Base-by-base conservation (phyloP, 2,888 invertebrate genomes). In the Lepidochitona cinerea region DNA sequence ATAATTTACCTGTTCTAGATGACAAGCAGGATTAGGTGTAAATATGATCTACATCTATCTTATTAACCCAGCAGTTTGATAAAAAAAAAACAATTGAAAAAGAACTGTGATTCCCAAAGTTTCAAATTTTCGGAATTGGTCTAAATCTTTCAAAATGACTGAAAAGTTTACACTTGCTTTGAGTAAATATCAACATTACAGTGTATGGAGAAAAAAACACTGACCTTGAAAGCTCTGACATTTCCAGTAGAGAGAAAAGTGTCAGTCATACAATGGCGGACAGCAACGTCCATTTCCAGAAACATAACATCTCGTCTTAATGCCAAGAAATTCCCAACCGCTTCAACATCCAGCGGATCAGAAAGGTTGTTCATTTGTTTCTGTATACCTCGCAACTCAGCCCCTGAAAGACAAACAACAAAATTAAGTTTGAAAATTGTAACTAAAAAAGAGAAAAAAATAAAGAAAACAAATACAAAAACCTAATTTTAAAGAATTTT, bases 221-320 rank as follows among this genome's bases (percentile, higher is more conserved):
- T 49, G 74, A 89, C 88, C 83, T 85, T 81, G 75, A 80, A 90
- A 12, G 89, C 89, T n/a, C 81, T 82, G 33, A 81, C 73, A 79
- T 90, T 90, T 53, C 87, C 87, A 1, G 88, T 88, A 0, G 88
- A 84, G 26, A 91, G 80, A 80, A 90, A 91, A 4, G 89, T 90
- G 73, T 90, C 88, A 0, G 85, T 79, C 84, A 90, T 88, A 54
- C 84, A 85, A 75, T 87, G 86, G 67, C 90, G 74, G 41, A 90
- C 87, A 23, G 89, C 88, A 5, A 86, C 84, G 73, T 91, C 90
- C 77, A 89, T 89, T 79, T 90, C 87, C 49, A 90, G 83, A 78
- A 90, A 89, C 87, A 90, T 89, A 73, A 89, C 88, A 68, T 90
- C 87, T 26, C 90, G 83, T 41, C 89, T 75, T 12, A 87, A 69